Evolutionary conservation across 2,797 vertebrate genomes (phyloP).

Genomic region (Lagocephalus sceleratus): DNA sequence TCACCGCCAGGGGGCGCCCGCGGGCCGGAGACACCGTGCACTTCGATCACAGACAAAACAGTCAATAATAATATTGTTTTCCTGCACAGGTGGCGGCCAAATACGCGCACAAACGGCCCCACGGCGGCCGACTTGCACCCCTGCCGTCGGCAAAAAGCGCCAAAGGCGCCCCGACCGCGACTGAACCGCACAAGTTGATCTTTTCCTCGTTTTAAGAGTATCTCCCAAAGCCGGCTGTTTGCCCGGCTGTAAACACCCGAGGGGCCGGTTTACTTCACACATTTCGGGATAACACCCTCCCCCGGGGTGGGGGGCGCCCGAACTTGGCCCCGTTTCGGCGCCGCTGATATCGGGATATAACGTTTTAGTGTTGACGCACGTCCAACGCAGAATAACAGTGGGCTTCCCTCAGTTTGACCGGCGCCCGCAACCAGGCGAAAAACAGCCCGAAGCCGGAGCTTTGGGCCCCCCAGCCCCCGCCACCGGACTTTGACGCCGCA

Average conservation of each 20-base stretch:
- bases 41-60: constrained; percentile 77
- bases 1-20: constrained; percentile 71
- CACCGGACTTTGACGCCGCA: constrained; percentile 56
- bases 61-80: constrained; percentile 76
- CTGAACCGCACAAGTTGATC: constrained; percentile 76
- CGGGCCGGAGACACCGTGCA: constrained; percentile 72
- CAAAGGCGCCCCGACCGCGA: constrained; percentile 65
- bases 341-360: constrained; percentile 70
- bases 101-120: constrained; percentile 52
- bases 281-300: constrained; percentile 35
- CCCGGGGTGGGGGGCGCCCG: constrained; percentile 24
- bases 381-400: constrained; percentile 65
- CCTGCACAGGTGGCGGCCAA: constrained; percentile 38
- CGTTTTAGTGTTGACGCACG: constrained; percentile 73
- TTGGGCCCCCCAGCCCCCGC: constrained; percentile 4
- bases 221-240: constrained; percentile 68
- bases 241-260: constrained; percentile 29
- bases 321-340: constrained; percentile 63
- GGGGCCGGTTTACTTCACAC: constrained; percentile 17
- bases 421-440: constrained; percentile 46
- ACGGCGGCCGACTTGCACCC: constrained; percentile 36
- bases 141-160: constrained; percentile 45
- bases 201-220: constrained; percentile 83
- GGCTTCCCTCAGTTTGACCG: constrained; percentile 28
- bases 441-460: constrained; percentile 48